Percentiles rank a stretch among this genome's conserved stretches.
Conservation (phyloP, 53 echinoderm and acorn worm species). For the Patiria pectinifera region DNA sequence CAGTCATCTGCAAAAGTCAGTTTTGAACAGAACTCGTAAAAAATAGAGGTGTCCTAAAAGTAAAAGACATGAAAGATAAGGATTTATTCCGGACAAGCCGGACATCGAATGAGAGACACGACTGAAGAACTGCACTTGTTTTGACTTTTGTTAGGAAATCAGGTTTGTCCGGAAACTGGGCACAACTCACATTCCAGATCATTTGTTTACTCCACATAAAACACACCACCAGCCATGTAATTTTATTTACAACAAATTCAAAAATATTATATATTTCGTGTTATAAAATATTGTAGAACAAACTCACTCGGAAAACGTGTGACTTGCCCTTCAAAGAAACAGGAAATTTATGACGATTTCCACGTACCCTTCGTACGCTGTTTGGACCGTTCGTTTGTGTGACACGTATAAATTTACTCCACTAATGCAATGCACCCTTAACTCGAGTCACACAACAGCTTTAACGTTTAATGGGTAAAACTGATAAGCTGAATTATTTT, state of each 20-base stretch:
- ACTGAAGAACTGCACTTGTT: too few relatives aligned
- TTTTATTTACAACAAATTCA: not conserved
- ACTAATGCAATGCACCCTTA: not conserved
- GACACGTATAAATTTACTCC: not conserved
- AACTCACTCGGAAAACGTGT: not conserved
- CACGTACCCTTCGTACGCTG: not conserved
- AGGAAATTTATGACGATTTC: not conserved
- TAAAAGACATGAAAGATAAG: too few relatives aligned
- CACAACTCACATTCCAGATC: constrained; percentile 25
- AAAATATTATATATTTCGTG: not conserved
- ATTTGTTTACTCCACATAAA: not conserved
- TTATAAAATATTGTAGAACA: not conserved
- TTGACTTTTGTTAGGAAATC: not conserved
- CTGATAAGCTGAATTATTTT: not conserved
- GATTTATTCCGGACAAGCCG: too few relatives aligned
- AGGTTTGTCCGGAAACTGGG: constrained; percentile 26
- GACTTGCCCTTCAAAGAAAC: not conserved
- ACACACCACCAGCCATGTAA: not conserved
- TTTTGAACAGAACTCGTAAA: too few relatives aligned
- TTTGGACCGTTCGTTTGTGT: not conserved
- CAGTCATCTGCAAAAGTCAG: too few relatives aligned
- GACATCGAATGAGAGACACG: too few relatives aligned
- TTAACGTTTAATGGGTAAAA: not conserved
- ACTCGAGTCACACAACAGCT: constrained; percentile 13
- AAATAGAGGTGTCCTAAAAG: too few relatives aligned